Evolutionary conservation across 2,113 vertebrate species (phyloP), one percentile per base, ranked within the genome.

Genomic region (Sinocyclocheilus rhinocerous): DNA sequence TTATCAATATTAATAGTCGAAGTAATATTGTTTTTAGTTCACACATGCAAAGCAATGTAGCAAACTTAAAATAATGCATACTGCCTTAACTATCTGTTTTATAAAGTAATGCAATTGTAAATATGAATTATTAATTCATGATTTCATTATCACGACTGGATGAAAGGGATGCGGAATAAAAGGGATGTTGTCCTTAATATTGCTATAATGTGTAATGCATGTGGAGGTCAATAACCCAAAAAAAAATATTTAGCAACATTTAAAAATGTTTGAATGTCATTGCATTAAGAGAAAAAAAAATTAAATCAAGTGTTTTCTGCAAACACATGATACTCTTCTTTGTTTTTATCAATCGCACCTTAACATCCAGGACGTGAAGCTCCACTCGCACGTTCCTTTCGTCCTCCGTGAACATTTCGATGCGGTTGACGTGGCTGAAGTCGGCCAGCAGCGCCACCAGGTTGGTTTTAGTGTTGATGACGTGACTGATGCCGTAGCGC

Each of bases 391-490:
- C 96, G 89, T 88, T 95, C 87, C 86, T 96, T 86, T 99, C 97
- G 0, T 99, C 98, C 88, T 99, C 97, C 8, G 97, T 96, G 88
- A 97, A 99, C 98, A 99, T 99, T 91, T 99, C 98, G 24, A 99
- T 99, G 87, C 97, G 96, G 93, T 99, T 98, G 83, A 99, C 98
- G 0, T 99, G 98, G 91, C 98, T 99, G 93, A 99, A 99, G 91
- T 99, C 98, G 2, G 98, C 98, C 90, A 99, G 94, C 22, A 99
- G 96, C 13, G 98, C 97, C 89, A 99, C 97, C 82, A 99, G 94
- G 80, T 98, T 99, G 84, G 98, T 99, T 94, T 99, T 99, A 92
- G 97, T 97, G 94, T 99, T 99, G 86, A 99, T 99, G 81, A 99
- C 98, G 2, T 99, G 98, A 88, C 98, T 99, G 92, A 99, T 99